Evolutionary conservation across 2,797 vertebrate species (phyloP).

Genomic region (Liasis olivaceus): DNA sequence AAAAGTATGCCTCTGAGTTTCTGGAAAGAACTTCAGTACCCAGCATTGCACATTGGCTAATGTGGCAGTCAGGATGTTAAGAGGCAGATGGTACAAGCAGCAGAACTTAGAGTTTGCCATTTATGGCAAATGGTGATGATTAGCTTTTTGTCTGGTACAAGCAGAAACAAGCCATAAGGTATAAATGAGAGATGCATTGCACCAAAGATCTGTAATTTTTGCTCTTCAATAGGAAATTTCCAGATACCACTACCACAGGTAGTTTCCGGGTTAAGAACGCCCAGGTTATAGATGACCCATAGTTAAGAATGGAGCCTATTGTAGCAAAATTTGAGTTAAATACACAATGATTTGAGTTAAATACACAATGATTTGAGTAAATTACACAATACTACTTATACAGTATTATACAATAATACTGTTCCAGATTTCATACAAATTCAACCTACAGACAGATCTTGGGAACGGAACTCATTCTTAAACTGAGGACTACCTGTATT

Average conservation of each 20-base stretch:
- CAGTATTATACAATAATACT: too few relatives aligned
- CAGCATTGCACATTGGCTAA: neutral
- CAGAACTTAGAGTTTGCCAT: conserved; percentile 6
- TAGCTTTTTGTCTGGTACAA: conserved; percentile 28
- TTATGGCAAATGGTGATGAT: conserved; percentile 32
- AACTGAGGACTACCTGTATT: too few relatives aligned
- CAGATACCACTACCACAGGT: neutral
- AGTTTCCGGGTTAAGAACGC: too few relatives aligned
- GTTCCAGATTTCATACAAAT: too few relatives aligned
- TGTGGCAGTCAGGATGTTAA: neutral
- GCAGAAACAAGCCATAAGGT: conserved; percentile 8
- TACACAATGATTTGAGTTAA: too few relatives aligned
- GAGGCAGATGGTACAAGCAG: neutral
- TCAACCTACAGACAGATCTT: too few relatives aligned
- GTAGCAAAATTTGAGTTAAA: too few relatives aligned
- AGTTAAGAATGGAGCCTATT: too few relatives aligned
- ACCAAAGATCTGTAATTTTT: neutral
- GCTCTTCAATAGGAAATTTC: neutral
- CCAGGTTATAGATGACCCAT: too few relatives aligned
- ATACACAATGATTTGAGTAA: too few relatives aligned
- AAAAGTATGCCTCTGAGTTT: neutral
- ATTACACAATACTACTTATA: too few relatives aligned
- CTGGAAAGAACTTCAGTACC: neutral
- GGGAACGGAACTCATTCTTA: too few relatives aligned
- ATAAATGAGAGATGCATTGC: neutral